Base-by-base conservation (phyloP, 2,888 invertebrate species). In the Mactromeris polynyma region DNA sequence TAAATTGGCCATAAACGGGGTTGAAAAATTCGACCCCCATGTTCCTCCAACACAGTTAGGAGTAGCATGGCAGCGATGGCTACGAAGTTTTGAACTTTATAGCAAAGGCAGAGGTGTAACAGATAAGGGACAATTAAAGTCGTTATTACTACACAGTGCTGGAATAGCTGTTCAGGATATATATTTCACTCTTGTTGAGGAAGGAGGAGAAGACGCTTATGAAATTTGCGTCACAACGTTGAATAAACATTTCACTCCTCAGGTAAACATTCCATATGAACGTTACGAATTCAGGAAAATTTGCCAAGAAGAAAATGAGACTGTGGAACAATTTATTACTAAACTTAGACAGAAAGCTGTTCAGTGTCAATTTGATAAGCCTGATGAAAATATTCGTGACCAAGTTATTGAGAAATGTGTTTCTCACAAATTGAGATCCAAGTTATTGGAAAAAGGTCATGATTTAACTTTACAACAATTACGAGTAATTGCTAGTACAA, bases 281-380 rank as follows among this genome's bases (percentile, higher is more conserved):
- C n/a, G n/a, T n/a, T n/a, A n/a, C n/a, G n/a, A n/a, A n/a, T n/a
- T n/a, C n/a, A n/a, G n/a, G n/a, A n/a, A n/a, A n/a, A n/a, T n/a
- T n/a, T n/a, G n/a, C n/a, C n/a, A n/a, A n/a, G 51, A 26, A 21
- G 2, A 38, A 2, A 51, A 73, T 73, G 86, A 86, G 64, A 79
- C 51, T 0, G 40, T 89, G n/a, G n/a, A n/a, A n/a, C n/a, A n/a
- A n/a, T n/a, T n/a, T n/a, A n/a, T n/a, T n/a, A n/a, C n/a, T n/a
- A 26, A 89, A 21, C 42, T 90, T 7, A 0, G 87, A 51, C 83
- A 89, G 26, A 73, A 36, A 36, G 84, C 84, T 9, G 58, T 84
- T 9, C 78, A 69, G 11, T 91, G 89, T 89, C 77, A 86, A 7
- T 91, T 89, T 81, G 40, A 82, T 21, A 80, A 90, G 26, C 77